phyloP scores from a whole-genome alignment of 1,140 invertebrate genomes.

The Aricia agestis region DNA sequence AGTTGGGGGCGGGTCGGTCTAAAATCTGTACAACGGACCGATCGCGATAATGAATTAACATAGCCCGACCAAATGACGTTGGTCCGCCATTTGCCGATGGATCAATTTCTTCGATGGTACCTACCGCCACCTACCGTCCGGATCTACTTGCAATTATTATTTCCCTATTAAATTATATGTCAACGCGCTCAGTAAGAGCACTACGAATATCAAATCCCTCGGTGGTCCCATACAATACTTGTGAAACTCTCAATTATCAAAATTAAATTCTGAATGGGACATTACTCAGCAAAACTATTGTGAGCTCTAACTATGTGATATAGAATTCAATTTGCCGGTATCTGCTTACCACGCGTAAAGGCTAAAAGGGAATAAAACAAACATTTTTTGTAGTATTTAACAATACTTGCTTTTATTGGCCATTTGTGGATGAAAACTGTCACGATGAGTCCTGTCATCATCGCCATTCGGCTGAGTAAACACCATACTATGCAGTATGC shows the following conservation, averaged over 20 bases:
- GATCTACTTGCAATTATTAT: too few relatives aligned
- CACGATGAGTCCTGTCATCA: conserved; percentile 64
- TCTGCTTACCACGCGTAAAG: not conserved
- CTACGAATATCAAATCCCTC: not conserved
- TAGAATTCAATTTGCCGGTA: not conserved
- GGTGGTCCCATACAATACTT: conserved; percentile 8
- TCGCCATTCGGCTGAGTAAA: conserved; percentile 61
- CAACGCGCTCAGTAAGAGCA: not conserved
- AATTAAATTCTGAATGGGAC: conserved; percentile 14
- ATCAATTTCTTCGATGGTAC: too few relatives aligned
- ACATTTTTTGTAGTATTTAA: conserved; percentile 52
- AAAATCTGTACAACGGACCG: too few relatives aligned
- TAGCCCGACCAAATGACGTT: too few relatives aligned
- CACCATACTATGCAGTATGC: conserved; percentile 29
- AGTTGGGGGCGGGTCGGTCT: too few relatives aligned
- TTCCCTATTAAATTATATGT: not conserved
- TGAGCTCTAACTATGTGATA: not conserved
- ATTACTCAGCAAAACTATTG: not conserved
- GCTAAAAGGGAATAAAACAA: conserved; percentile 30
- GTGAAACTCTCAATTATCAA: conserved; percentile 9
- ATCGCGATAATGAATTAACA: too few relatives aligned
- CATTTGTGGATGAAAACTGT: conserved; percentile 64
- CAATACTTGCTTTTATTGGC: conserved; percentile 67
- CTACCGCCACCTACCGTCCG: too few relatives aligned
- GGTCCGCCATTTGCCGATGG: too few relatives aligned